Evolutionary conservation across 2,113 vertebrate species (phyloP).

Genomic region (Prinia subflava): DNA sequence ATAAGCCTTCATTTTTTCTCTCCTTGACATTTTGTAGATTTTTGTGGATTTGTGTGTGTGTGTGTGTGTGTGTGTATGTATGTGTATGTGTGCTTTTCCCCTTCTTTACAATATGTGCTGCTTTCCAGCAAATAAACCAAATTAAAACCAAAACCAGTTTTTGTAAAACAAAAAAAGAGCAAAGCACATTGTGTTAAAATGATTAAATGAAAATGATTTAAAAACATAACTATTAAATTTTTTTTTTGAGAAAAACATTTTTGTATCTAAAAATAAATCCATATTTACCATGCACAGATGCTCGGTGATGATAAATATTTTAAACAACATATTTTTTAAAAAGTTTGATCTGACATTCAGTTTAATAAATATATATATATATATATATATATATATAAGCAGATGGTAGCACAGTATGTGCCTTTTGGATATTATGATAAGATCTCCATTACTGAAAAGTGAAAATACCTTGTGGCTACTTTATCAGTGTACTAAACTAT

Average conservation of each 20-base stretch:
- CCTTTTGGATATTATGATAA: conserved; percentile 33
- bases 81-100: neutral
- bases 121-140: neutral
- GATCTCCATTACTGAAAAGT: conserved; percentile 8
- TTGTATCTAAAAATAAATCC: neutral
- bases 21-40: neutral
- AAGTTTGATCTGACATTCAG: conserved; percentile 1
- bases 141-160: neutral
- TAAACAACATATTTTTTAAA: neutral
- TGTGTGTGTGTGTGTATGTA: neutral
- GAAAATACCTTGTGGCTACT: conserved; percentile 51
- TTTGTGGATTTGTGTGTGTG: neutral
- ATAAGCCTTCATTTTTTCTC: neutral
- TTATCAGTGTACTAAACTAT: neutral
- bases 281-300: neutral
- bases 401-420: conserved; percentile 52
- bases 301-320: conserved; percentile 2
- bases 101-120: neutral
- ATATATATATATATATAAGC: conserved; percentile 3
- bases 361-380: too few species aligned
- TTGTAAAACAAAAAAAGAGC: neutral
- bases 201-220: neutral
- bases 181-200: neutral
- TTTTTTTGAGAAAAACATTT: neutral
- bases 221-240: neutral